Evolutionary conservation across 1,140 invertebrate species (phyloP), one percentile per base, ranked within the genome.

Genomic region (Papilio glaucus): DNA sequence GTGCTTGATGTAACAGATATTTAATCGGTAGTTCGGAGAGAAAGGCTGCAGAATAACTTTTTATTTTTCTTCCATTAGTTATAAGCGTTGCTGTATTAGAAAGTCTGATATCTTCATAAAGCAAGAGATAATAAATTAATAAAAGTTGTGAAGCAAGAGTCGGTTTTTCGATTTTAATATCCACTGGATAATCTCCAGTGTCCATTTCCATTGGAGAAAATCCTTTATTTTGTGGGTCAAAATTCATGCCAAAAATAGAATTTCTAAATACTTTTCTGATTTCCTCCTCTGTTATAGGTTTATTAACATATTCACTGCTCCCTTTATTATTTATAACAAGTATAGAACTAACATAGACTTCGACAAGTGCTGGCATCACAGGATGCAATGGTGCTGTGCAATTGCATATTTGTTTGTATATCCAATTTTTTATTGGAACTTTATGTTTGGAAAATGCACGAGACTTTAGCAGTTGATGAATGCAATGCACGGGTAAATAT

Each of bases 401-500:
- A 57, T 95, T 95, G 80, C 97, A 98, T 53, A 99, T 97, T 94
- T 99, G 98, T 75, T 96, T 95, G 80, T 98, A 99, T 68, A 99
- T 98, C 98, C 98, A 99, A 79, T 97, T 96, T 94, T 98, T 98
- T 6, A 98, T 98, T 0, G 97, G 97, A 0, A 98, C 98, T 88
- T 98, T 98, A 85, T 99, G 97, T 92, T 99, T 99, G 0, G 98
- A 97, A 86, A 99, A 99, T 4, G 98, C 98, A 82, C 98, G 93
- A 29, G 97, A 99, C 88, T 99, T 99, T 0, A 99, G 93, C 13
- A 99, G 91, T 84, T 99, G 98, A 90, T 99, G 98, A 73, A 99
- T 99, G 87, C 98, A 99, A 90, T 99, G 98, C 26, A 99, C 97
- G 0, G 98, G 98, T 71, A 99, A 91, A 93, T 99, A 99, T 18